phyloP scores from a whole-genome alignment of 2,113 vertebrate species.

The Isurus oxyrinchus region DNA sequence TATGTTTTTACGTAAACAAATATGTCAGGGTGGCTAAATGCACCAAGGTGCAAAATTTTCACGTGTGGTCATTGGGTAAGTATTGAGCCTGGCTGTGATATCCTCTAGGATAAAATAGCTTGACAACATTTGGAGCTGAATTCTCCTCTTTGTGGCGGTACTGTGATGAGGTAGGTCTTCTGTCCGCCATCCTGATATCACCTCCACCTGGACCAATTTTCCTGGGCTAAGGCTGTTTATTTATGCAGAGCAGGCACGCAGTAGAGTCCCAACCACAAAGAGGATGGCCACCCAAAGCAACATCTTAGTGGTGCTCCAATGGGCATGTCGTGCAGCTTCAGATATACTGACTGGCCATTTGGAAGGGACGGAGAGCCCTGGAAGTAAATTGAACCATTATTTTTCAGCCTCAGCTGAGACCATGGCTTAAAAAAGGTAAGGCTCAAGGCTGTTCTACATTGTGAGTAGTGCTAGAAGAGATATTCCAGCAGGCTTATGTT shows the following conservation, averaged over 20 bases:
- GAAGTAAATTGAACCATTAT: not conserved
- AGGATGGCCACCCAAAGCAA: too few relatives aligned
- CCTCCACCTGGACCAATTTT: not conserved
- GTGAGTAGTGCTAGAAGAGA: not conserved
- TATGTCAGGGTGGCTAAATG: not conserved
- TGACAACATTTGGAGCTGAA: not conserved
- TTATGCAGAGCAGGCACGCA: not conserved
- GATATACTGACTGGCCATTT: not conserved
- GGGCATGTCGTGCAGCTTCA: not conserved
- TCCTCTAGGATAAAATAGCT: not conserved
- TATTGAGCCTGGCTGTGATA: not conserved
- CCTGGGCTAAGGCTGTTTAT: not conserved
- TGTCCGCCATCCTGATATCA: not conserved
- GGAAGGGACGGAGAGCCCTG: not conserved
- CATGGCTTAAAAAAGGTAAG: not conserved
- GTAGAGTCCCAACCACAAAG: not conserved
- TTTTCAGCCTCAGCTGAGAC: not conserved
- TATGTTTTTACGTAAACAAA: not conserved
- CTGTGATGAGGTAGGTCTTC: not conserved
- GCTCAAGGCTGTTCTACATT: not conserved
- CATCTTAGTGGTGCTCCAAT: not conserved
- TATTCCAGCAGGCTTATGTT: not conserved
- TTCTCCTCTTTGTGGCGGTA: not conserved
- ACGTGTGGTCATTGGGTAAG: not conserved
- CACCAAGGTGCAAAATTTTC: not conserved